phyloP scores from a whole-genome alignment of 2,113 vertebrate species.

The Forbesichthys papilliferus region DNA sequence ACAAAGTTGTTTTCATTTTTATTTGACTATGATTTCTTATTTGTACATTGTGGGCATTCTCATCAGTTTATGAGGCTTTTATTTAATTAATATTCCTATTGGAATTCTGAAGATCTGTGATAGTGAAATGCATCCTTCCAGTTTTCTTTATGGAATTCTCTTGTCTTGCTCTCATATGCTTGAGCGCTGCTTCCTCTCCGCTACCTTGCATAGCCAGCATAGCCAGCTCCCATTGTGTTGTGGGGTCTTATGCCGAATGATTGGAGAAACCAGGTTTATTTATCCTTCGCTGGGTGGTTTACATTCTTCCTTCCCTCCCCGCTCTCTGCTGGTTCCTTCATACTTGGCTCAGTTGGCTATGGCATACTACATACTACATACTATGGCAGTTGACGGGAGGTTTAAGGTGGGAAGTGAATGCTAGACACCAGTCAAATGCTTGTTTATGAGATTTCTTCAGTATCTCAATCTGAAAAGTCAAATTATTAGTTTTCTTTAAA shows the following conservation, averaged over 20 bases:
- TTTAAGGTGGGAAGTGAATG: neutral
- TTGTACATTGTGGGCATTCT: too few relatives aligned
- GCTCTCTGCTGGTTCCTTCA: slow-evolving; percentile 65
- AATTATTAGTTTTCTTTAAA: too few relatives aligned
- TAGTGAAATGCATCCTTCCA: slow-evolving; percentile 62
- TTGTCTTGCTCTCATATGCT: slow-evolving; percentile 43
- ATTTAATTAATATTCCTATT: too few relatives aligned
- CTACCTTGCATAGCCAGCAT: slow-evolving; percentile 24
- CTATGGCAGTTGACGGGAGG: slow-evolving; percentile 46
- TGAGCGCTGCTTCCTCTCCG: slow-evolving; percentile 54
- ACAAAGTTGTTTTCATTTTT: too few relatives aligned
- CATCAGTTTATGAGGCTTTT: too few relatives aligned
- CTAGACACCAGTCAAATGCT: slow-evolving; percentile 20
- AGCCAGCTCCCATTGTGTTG: slow-evolving; percentile 52
- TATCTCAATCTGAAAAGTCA: too few relatives aligned
- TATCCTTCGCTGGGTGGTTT: slow-evolving; percentile 71
- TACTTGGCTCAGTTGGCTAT: slow-evolving; percentile 47
- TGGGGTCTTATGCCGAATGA: slow-evolving; percentile 65
- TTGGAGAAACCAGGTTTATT: slow-evolving; percentile 72
- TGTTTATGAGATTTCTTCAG: too few relatives aligned
- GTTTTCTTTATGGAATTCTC: slow-evolving; percentile 13
- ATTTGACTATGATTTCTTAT: too few relatives aligned
- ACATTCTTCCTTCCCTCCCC: slow-evolving; percentile 70
- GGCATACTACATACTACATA: too few relatives aligned
- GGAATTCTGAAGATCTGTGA: slow-evolving; percentile 32